phyloP scores from a whole-genome alignment of 2,113 vertebrate species.

The Mustela nigripes region DNA sequence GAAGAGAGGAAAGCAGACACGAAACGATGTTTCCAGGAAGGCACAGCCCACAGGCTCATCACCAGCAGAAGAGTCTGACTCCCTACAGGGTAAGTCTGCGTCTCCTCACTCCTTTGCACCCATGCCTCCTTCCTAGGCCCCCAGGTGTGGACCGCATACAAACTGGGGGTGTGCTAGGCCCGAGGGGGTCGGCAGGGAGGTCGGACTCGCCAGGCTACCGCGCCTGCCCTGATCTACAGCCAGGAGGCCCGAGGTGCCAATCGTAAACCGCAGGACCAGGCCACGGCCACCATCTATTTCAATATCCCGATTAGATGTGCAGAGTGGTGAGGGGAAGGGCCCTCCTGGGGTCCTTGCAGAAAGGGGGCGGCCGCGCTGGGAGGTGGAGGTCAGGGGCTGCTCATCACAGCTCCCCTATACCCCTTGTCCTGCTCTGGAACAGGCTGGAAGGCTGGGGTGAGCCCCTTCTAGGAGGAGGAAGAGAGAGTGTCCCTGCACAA shows the following conservation, averaged over 20 bases:
- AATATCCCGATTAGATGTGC: neutral
- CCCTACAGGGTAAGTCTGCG: neutral
- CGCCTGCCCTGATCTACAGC: neutral
- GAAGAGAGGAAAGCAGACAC: neutral
- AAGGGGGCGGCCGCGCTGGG: neutral
- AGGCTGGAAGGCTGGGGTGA: neutral
- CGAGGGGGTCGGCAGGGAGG: neutral
- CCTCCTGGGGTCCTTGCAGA: neutral
- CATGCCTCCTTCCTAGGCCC: neutral
- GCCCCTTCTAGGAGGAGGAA: neutral
- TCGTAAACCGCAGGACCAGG: neutral
- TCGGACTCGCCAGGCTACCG: neutral
- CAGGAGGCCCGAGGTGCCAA: neutral
- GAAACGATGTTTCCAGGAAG: neutral
- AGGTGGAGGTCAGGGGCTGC: neutral
- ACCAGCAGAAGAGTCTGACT: neutral
- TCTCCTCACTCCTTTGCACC: neutral
- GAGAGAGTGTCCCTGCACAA: neutral
- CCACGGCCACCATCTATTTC: neutral
- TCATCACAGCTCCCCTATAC: accelerated
- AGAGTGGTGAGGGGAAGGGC: neutral
- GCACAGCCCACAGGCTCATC: neutral
- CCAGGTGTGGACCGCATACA: neutral
- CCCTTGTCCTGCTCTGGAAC: neutral
- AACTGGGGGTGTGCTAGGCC: neutral